Conservation (phyloP, 2,888 invertebrate species). For the Pterostichus madidus region DNA sequence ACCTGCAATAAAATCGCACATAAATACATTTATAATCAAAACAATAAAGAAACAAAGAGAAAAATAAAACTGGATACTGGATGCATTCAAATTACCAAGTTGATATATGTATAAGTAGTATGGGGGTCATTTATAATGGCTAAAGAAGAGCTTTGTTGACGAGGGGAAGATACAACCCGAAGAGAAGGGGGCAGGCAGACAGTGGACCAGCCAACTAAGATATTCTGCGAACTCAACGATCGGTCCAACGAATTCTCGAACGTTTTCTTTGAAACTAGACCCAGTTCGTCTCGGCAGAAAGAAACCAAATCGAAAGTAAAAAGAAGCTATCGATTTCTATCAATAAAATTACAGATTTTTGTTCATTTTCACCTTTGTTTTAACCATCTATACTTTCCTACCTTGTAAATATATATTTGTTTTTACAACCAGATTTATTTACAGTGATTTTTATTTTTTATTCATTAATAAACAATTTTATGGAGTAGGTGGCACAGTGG, state of each 20-base stretch:
- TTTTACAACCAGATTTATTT: too few species aligned
- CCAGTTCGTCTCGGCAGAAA: constrained; percentile 45
- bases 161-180: background rate
- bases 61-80: constrained; percentile 20
- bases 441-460: too few species aligned
- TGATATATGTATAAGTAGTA: constrained; percentile 45
- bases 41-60: constrained; percentile 7
- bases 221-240: constrained; percentile 72
- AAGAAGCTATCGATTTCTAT: background rate
- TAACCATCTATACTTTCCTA: too few species aligned
- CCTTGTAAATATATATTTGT: too few species aligned
- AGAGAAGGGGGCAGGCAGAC: constrained; percentile 4
- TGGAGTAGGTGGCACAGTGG: too few species aligned
- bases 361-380: too few species aligned
- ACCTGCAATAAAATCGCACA: constrained; percentile 41
- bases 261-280: constrained; percentile 70
- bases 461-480: too few species aligned
- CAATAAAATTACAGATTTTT: background rate
- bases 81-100: constrained; percentile 39
- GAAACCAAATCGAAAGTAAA: background rate
- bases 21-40: constrained; percentile 32
- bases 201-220: constrained; percentile 29
- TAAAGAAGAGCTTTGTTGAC: background rate
- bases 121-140: constrained; percentile 21
- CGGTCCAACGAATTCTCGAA: constrained; percentile 72